Evolutionary conservation across 2,888 invertebrate genomes (phyloP), one percentile per base, ranked within the genome.

Genomic region (Ophion costatus): DNA sequence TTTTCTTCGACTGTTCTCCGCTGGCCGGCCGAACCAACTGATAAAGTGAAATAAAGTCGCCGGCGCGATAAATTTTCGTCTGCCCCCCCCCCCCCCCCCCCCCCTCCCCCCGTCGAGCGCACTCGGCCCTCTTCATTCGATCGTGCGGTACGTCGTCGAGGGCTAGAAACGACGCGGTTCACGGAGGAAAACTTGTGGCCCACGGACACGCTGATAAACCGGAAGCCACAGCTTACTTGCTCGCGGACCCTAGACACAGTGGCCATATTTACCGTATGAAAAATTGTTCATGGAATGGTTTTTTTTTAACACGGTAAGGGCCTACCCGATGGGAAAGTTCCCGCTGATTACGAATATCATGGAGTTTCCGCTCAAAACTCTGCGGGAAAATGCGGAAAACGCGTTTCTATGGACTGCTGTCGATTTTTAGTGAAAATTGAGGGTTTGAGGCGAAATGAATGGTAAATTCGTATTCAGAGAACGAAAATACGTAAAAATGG

Each of bases 31-130:
- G 22, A 57, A 57, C 57, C 80, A 73, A 63, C 84, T 82, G 82
- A 85, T 85, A 82, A 82, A 85, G 84, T 85, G 84, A 85, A 85
- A 82, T 76, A 79, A 85, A 85, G 76, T 85, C 82, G 75, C 61
- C 42, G 17, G 24, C n/a, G 17, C 79, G 75, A 79, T 82, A 79
- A 79, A 85, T 82, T 84, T 75, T 80, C 67, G 66, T 76, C 76
- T n/a, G n/a, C n/a, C 69, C 20, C 45, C 42, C n/a, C 45, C 38
- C 42, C 22, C 51, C 14, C 61, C 57, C 20, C 51, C 22, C 51
- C 59, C 29, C 51, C 45, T 22, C 42, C 22, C 51, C 59, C 29
- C 51, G 33, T 22, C 42, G n/a, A 20, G 20, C n/a, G 14, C 11
- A 51, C 29, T 29, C 9, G 6, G 10, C 29, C 29, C 22, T 20